Evolutionary conservation across 2,797 vertebrate species (phyloP), one percentile per base, ranked within the genome.

Genomic region (Nothura maculosa): DNA sequence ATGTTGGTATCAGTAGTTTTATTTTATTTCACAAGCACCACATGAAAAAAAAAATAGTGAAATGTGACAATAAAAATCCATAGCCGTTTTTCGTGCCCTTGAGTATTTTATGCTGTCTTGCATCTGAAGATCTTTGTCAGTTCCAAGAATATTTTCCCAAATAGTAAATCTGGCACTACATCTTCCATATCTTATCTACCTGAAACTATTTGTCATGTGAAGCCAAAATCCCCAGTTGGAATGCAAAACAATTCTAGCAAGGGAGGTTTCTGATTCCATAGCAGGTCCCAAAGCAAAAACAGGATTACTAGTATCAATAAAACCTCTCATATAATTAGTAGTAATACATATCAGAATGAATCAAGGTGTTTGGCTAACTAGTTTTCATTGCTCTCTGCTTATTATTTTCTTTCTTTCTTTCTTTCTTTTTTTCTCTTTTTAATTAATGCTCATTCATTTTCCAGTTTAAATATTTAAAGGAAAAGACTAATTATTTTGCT

Each of bases 71-170:
- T 57, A 72, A 92, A 86, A 87, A 62, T 47, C 32, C 47, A 67
- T 34, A 61, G 24, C 12, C 30, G 30, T 60, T 79, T 72, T 67
- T 55, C 81, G 52, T 66, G 52, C 25, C n/a, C 89, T 85, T 75
- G 38, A 87, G 74, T 86, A 82, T 81, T 81, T 70, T 85, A 78
- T 43, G 42, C 27, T 34, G 81, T 54, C 16, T 80, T 88, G 18
- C 21, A 79, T 84, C 70, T 92, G 57, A 87, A 91, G 66, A 87
- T 61, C 87, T 89, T 67, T 72, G 27, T 83, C 81, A 75, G 43
- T 62, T 72, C 77, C 75, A 66, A 82, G 6, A 22, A 10, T 62
- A 27, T 32, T 42, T 89, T 64, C 19, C 48, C 62, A 91, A 85
- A 63, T 7, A 92, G n/a, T 67, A 84, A 86, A 58, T 76, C 67